Conservation (phyloP, 1,140 invertebrate species). For the Charaxes varanes region DNA sequence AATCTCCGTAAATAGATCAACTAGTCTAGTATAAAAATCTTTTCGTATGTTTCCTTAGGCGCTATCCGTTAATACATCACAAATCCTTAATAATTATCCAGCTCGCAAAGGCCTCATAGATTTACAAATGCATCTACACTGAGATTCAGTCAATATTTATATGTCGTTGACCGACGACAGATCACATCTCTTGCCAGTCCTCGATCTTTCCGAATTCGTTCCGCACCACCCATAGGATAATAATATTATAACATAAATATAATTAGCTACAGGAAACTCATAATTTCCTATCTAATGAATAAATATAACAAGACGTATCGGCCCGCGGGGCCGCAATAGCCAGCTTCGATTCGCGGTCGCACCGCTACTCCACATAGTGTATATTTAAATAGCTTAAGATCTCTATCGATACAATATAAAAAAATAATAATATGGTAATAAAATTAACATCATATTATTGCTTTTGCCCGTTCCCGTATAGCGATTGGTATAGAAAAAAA, state of each 20-base stretch:
- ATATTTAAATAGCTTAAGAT: conserved; percentile 69
- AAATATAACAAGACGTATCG: conserved; percentile 66
- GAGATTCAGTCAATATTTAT: conserved; percentile 75
- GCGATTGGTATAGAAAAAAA: conserved; percentile 73
- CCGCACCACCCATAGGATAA: conserved; percentile 63
- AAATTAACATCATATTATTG: conserved; percentile 74
- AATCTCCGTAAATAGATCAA: conserved; percentile 76
- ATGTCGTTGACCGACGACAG: conserved; percentile 73
- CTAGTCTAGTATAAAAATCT: conserved; percentile 76
- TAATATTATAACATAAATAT: conserved; percentile 69
- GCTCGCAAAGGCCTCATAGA: conserved; percentile 74
- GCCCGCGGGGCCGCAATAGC: conserved; percentile 51
- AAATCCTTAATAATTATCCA: conserved; percentile 73
- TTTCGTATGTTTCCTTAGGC: conserved; percentile 75
- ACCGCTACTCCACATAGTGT: conserved; percentile 66
- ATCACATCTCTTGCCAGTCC: conserved; percentile 73
- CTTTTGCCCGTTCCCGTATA: conserved; percentile 74
- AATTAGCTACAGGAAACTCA: conserved; percentile 73
- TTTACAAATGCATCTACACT: conserved; percentile 74
- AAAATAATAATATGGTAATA: conserved; percentile 74
- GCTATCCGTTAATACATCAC: conserved; percentile 76
- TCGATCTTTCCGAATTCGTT: conserved; percentile 57
- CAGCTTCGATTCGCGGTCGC: conserved; percentile 70
- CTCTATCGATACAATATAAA: conserved; percentile 71
- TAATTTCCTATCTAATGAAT: conserved; percentile 71